Evolutionary conservation across 2,113 vertebrate genomes (phyloP), one percentile per base, ranked within the genome.

Genomic region (Polypterus senegalus): DNA sequence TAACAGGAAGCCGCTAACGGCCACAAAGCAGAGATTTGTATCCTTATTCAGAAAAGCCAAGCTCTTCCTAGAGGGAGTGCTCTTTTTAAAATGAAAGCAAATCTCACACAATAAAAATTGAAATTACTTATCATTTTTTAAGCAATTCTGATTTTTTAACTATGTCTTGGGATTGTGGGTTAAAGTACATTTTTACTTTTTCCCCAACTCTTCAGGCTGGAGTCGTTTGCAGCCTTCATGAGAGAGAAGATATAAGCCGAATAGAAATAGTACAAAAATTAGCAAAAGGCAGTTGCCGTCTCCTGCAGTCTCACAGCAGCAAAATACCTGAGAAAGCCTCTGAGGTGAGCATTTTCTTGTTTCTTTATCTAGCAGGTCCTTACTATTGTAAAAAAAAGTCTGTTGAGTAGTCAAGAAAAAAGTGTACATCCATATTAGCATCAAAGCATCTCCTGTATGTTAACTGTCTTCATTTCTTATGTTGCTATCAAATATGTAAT

Each of bases 101-200:
- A 27, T 27, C 27, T 2, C 27, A 27, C 27, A 27, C 27, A 1
- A 27, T 27, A 27, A 27, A 27, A 27, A 27, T 27, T 27, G 1
- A 27, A 27, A 27, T 27, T 27, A 27, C 27, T 27, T 27, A 27
- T 27, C 1, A 27, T 27, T 27, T 27, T 27, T 27, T 27, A 27
- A 27, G 27, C 27, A 27, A 27, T 27, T 27, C 27, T 27, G 27
- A 27, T 27, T 27, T 27, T 27, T 27, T 27, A 27, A 27, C 27
- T 74, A 96, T 97, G 92, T 92, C 92, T 74, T 97, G 92, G 92
- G 94, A 94, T 46, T 96, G 94, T 76, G 94, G 94, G 74, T 90
- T 97, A 72, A 93, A 80, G 81, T 91, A 91, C 79, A 80, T 97
- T 68, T 97, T 97, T 72, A 86, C 90, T 71, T 82, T 91, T 76